phyloP scores from a whole-genome alignment of 2,797 vertebrate genomes.

The Helicolenus hilgendorfi region DNA sequence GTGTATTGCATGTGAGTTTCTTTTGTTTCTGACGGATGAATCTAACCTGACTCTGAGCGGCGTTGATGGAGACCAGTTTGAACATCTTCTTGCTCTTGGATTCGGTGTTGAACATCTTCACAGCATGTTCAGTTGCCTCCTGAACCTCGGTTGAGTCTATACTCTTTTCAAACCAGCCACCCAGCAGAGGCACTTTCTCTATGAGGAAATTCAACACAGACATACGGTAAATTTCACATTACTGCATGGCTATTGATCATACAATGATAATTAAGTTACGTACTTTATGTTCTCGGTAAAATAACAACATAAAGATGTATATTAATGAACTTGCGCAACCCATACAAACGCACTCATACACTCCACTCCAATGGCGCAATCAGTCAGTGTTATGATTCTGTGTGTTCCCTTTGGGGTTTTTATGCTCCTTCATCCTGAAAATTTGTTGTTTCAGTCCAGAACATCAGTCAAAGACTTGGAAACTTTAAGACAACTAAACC shows the following conservation, averaged over 20 bases:
- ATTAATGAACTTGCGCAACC: neutral
- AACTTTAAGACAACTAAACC: conserved; percentile 16
- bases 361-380: neutral
- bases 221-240: neutral
- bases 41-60: conserved; percentile 68
- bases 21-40: neutral
- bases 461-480: conserved; percentile 18
- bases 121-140: conserved; percentile 39
- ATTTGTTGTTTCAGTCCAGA: neutral
- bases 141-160: conserved; percentile 46
- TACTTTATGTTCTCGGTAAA: neutral
- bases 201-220: neutral
- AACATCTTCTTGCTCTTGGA: conserved; percentile 68
- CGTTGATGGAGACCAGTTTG: conserved; percentile 62
- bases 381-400: neutral
- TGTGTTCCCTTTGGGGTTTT: neutral
- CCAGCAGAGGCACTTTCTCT: conserved; percentile 50
- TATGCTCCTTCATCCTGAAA: conserved; percentile 7
- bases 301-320: neutral
- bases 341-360: neutral
- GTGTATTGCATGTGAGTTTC: neutral
- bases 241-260: neutral
- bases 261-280: neutral
- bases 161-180: conserved; percentile 56
- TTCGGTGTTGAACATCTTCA: conserved; percentile 49